Base-by-base conservation (phyloP, 1,140 invertebrate species). In the Anoplolepis gracilipes region DNA sequence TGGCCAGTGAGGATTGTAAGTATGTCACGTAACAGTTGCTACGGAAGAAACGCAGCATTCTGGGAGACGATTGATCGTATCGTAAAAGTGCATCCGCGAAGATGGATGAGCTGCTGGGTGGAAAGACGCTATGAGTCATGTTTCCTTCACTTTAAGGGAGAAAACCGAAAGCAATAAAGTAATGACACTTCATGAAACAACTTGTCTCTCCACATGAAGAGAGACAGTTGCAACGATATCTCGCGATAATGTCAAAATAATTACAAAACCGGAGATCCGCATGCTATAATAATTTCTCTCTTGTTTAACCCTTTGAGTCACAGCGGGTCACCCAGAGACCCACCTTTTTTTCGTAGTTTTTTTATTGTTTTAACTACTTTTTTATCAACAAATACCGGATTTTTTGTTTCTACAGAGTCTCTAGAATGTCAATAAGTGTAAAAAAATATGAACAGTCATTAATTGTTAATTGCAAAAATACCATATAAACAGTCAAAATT, bases 21-120 rank as follows among this genome's bases (percentile, higher is more conserved):
- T 82, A 25, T 82, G 78, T 61, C 78, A 67, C 78, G 78, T 82
- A 82, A 82, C 78, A 82, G 78, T 82, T 59, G 67, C 22, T 22
- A 1, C 67, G 53, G 13, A 73, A 70, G 69, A 82, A 82, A 82
- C 78, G 36, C 65, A 49, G 33, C 78, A 55, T 59, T n/a, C 46
- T 13, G 33, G 59, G 33, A 30, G 19, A 42, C 78, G 78, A 81
- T 81, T 81, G 78, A 81, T 78, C 76, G 61, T 53, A n/a, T 65
- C 42, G 61, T 46, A 64, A 33, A 64, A 30, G 36, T 30, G 25
- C 57, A 16, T n/a, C 25, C 30, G 36, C n/a, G 73, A 65, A 36
- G 36, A 81, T 11, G 7, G 28, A 73, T 22, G 70, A 55, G 28
- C 19, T 49, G 28, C 19, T 70, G 13, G 42, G 2, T 70, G 67